Evolutionary conservation across 1,140 invertebrate species (phyloP), one percentile per base, ranked within the genome.

Genomic region (Calliphora vicina): DNA sequence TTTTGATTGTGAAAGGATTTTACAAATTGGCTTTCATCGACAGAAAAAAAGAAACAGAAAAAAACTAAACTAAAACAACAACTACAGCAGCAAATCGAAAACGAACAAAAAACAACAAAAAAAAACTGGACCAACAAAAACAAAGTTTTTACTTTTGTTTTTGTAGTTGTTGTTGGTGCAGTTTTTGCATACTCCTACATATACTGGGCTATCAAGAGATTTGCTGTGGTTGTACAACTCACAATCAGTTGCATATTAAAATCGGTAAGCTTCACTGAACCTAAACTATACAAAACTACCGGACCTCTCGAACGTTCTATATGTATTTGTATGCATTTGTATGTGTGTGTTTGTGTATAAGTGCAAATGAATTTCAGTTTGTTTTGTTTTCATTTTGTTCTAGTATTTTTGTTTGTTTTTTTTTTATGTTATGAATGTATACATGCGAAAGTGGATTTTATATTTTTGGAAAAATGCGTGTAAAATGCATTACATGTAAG

Each of bases 1-100:
- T 89, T 89, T 89, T 89, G 88, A 89, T 89, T 89, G 88, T 89
- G 88, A 89, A 89, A 89, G 88, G 88, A 89, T 89, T 89, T 89
- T 85, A 86, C 87, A 89, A 89, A 89, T 89, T 89, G 88, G 61
- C 61, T 67, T 67, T 67, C 61, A 67, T 67, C 61, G 61, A 67
- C 61, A 67, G 50, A 15, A 17, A 67, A 67, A 67, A 67, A 67
- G 5, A 25, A 6, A 10, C 3, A 67, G 6, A 67, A 23, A 67
- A 67, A 67, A 35, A 35, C 35, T 35, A 67, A 67, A 23, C 23
- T 23, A 67, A 67, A 67, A 67, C 87, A 89, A 87, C 85, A 86
- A 86, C 88, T 87, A 84, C 85, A 85, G 85, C 45, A 26, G 17
- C 20, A 29, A 50, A 6, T 4, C 35, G 25, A 25, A 80, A 17